phyloP scores from a whole-genome alignment of 2,113 vertebrate genomes.

The Chloropsis cyanopogon region DNA sequence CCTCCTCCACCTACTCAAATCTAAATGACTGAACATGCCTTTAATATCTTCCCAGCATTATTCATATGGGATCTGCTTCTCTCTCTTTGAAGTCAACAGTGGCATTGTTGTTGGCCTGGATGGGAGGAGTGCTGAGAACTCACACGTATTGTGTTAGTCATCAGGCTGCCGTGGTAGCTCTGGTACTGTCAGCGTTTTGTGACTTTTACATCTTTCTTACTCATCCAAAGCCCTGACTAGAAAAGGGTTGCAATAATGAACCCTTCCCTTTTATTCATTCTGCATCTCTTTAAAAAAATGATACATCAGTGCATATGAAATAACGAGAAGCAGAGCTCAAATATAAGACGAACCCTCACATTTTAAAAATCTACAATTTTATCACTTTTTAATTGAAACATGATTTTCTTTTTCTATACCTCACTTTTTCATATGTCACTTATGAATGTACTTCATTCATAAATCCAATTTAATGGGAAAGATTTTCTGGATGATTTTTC shows the following conservation, averaged over 20 bases:
- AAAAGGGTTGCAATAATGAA: background rate
- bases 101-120: conserved; percentile 24
- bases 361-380: background rate
- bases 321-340: background rate
- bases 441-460: background rate
- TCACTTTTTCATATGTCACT: background rate
- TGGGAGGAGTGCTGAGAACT: conserved; percentile 60
- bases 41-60: conserved; percentile 60
- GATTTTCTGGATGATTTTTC: background rate
- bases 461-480: background rate
- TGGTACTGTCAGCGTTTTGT: conserved; percentile 56
- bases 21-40: conserved; percentile 63
- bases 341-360: background rate
- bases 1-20: conserved; percentile 64
- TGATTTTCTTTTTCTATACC: background rate
- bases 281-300: background rate
- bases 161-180: background rate
- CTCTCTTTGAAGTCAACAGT: conserved; percentile 63
- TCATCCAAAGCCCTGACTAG: conserved; percentile 27
- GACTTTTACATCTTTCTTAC: conserved; percentile 17
- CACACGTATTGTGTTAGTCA: conserved; percentile 57
- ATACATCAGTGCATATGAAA: background rate
- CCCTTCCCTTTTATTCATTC: background rate
- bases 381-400: background rate
- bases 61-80: conserved; percentile 44